Conservation (phyloP, 2,113 vertebrate genomes). For the Apaloderma vittatum region DNA sequence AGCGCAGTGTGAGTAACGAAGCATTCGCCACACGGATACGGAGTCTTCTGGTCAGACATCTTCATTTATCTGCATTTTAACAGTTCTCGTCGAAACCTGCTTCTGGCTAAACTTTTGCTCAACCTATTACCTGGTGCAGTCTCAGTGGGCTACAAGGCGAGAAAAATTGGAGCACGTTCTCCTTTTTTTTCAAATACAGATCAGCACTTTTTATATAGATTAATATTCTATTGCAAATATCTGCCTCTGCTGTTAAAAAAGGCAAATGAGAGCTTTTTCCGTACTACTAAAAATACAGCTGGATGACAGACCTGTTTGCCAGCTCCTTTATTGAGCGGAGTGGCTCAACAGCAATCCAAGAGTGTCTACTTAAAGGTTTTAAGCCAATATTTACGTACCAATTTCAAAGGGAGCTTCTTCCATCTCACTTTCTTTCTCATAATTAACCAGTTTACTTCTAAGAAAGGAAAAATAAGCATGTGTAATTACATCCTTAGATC, state of each 20-base stretch:
- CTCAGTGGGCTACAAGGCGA: background rate
- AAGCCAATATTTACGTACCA: background rate
- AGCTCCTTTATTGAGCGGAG: background rate
- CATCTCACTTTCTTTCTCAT: background rate
- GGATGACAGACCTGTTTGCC: background rate
- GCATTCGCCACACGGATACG: background rate
- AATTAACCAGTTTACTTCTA: background rate
- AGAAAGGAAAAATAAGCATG: rapidly evolving
- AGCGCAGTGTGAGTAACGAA: background rate
- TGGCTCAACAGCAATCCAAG: background rate
- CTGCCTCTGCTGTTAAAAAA: background rate
- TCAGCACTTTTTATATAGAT: background rate
- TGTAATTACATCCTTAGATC: background rate
- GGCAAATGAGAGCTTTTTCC: background rate
- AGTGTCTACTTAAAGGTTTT: background rate
- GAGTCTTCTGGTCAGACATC: background rate
- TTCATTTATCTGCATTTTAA: conserved; percentile 25
- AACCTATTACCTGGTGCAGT: background rate
- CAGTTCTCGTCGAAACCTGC: background rate
- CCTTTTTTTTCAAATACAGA: background rate
- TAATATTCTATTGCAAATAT: background rate
- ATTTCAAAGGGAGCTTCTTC: background rate
- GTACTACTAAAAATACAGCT: background rate
- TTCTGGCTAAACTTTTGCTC: background rate
- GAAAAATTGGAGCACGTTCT: background rate